Evolutionary conservation across 2,797 vertebrate genomes (phyloP), one percentile per base, ranked within the genome.

Genomic region (Lepidocolaptes lacrymiger): DNA sequence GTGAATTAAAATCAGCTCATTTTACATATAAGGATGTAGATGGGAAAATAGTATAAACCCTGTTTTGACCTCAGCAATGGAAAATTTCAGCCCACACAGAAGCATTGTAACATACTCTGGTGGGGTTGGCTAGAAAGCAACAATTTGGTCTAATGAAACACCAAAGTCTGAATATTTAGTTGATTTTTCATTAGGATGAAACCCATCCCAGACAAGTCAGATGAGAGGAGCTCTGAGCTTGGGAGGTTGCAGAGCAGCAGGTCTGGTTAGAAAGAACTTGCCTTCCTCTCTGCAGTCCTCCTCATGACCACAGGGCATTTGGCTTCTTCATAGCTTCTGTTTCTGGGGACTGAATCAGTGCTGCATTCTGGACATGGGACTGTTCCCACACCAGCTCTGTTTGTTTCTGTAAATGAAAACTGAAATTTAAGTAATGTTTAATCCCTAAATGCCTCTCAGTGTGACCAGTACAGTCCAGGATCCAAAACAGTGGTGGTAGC

Each of bases 341-440:
- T 26, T 64, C 23, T 32, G 55, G 36, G 41, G 44, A 24, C 6
- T 61, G 71, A 89, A 69, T 7, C 20, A 58, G 3, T 20, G 63
- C 28, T 83, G 48, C 51, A 10, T 69, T 56, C 39, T 67, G 18
- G 23, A 39, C 6, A 4, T 17, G 77, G 28, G 43, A 28, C 27
- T 0, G 0, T 64, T 85, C 34, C 14, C 56, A 43, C 0, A 0
- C 12, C 68, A 78, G 34, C 16, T 83, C 58, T 74, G 34, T 12
- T 61, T 61, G 37, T 36, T 64, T 72, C 34, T 62, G 69, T 34
- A 81, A 78, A 66, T n/a, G 5, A 90, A 91, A 92, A 27, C 26
- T 39, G 44, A 30, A 67, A 74, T 55, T 89, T 68, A 56, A 77
- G 39, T 58, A 63, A 67, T 5, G 7, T 78, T 37, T 84, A 89